These are phyloP conservation scores for Myocastor coypus DNA, from an alignment of 2,113 vertebrate genomes.

Conservation along the genomic window DNA sequence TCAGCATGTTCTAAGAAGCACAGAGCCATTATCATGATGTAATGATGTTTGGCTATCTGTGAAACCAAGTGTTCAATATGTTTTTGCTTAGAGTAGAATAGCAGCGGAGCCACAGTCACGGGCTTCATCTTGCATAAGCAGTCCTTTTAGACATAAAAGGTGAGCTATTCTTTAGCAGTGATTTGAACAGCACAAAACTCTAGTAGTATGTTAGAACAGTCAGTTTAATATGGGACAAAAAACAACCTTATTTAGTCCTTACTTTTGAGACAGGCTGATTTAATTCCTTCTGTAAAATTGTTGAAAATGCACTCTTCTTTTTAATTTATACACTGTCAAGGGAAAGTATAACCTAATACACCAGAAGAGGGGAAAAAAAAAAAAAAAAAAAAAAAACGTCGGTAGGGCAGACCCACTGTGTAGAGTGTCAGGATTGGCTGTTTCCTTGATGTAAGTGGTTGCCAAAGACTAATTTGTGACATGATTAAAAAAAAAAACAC, in stretches of 20 bases:
- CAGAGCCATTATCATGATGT: neutral
- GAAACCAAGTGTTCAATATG: neutral
- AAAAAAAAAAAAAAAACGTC: neutral
- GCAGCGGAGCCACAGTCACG: neutral
- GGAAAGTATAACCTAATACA: slow-evolving; percentile 38
- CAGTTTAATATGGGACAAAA: neutral
- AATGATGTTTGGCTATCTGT: neutral
- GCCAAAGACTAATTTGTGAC: slow-evolving; percentile 1
- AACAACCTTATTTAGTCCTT: neutral
- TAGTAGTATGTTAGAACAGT: neutral
- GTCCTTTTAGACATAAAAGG: neutral
- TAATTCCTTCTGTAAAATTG: slow-evolving; percentile 39
- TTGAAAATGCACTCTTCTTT: neutral
- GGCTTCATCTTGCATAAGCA: neutral
- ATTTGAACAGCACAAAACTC: neutral
- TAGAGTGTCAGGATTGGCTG: slow-evolving; percentile 1
- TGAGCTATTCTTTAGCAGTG: neutral
- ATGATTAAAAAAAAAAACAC: neutral
- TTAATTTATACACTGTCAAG: slow-evolving; percentile 3
- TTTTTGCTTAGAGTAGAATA: neutral
- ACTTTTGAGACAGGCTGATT: slow-evolving; percentile 31
- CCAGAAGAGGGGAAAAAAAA: neutral
- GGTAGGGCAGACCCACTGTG: neutral
- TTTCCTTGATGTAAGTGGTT: slow-evolving; percentile 8
- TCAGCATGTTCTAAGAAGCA: neutral